Conservation (phyloP, 1,140 invertebrate genomes). For the Elysia chlorotica region DNA sequence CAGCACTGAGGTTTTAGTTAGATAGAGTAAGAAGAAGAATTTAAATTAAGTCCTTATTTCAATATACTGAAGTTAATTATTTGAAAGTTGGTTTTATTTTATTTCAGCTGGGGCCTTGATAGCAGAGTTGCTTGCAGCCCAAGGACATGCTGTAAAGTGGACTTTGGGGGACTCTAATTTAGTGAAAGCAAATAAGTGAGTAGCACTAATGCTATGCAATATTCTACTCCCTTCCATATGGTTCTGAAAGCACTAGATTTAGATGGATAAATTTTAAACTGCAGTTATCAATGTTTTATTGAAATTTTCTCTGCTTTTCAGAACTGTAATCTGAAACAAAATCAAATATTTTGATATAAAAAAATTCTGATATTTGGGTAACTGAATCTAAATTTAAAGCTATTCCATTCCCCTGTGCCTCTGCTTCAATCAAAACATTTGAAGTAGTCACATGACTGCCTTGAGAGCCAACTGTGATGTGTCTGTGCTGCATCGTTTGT, state of each 20-base stretch:
- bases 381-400: too few relatives aligned
- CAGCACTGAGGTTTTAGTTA: too few relatives aligned
- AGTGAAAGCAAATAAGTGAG: constrained; percentile 39
- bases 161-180: constrained; percentile 50
- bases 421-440: too few relatives aligned
- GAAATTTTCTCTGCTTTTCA: background rate
- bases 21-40: too few relatives aligned
- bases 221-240: background rate
- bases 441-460: too few relatives aligned
- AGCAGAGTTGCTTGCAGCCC: constrained; percentile 54
- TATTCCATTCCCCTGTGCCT: too few relatives aligned
- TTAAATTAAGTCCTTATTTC: too few relatives aligned
- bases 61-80: too few relatives aligned
- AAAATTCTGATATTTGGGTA: background rate
- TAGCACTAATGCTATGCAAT: background rate
- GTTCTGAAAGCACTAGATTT: background rate
- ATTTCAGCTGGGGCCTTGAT: constrained; percentile 52
- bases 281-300: background rate
- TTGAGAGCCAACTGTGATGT: too few relatives aligned
- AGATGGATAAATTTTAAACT: background rate
- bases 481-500: too few relatives aligned
- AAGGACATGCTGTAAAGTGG: constrained; percentile 48
- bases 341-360: background rate
- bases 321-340: background rate
- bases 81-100: too few relatives aligned